Evolutionary conservation across 2,888 invertebrate genomes (phyloP).

Genomic region (Darwinula stevensoni): DNA sequence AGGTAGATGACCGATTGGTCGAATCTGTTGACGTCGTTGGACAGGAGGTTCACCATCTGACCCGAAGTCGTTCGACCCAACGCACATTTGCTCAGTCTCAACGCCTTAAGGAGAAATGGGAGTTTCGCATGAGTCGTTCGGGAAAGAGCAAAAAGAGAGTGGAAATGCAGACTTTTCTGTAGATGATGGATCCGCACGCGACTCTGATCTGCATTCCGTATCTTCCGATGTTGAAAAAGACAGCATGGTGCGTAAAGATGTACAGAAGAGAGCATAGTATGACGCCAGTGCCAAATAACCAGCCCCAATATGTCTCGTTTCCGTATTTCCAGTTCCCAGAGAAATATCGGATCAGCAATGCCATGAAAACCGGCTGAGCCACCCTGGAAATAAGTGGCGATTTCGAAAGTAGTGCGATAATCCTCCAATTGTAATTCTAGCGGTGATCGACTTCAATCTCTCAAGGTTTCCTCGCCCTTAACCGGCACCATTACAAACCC

Average conservation of each 20-base stretch:
- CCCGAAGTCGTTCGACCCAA: constrained; percentile 63
- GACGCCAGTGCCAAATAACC: constrained; percentile 35
- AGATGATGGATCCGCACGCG: constrained; percentile 49
- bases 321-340: too few relatives aligned
- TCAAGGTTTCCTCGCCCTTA: too few relatives aligned
- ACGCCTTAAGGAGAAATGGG: not conserved
- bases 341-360: constrained; percentile 18
- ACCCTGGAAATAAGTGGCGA: too few relatives aligned
- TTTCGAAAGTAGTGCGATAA: too few relatives aligned
- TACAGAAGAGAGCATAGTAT: constrained; percentile 39
- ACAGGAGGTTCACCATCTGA: constrained; percentile 74
- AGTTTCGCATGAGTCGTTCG: too few relatives aligned
- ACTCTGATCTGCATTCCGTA: constrained; percentile 56
- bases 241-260: constrained; percentile 55
- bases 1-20: constrained; percentile 64
- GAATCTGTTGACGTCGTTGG: constrained; percentile 78
- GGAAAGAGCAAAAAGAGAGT: too few relatives aligned
- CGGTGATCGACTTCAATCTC: too few relatives aligned
- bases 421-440: too few relatives aligned
- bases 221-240: constrained; percentile 50
- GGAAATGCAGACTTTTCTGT: constrained; percentile 44
- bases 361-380: constrained; percentile 18
- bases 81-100: constrained; percentile 45
- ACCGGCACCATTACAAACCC: too few relatives aligned
- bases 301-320: too few relatives aligned